Evolutionary conservation across 1,140 invertebrate genomes (phyloP).

Genomic region (Drosophila santomea): DNA sequence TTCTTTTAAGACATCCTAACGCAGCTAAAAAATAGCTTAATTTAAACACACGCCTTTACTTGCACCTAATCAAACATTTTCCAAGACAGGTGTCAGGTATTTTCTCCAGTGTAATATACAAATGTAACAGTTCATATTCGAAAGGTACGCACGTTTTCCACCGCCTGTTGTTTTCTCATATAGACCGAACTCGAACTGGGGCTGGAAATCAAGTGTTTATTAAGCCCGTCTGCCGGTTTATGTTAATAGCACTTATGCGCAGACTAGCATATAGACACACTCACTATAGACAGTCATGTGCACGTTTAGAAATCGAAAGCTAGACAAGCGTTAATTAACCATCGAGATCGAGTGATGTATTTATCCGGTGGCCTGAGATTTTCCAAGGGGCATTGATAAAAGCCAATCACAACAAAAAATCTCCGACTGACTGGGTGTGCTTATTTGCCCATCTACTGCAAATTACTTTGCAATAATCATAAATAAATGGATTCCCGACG

Average conservation of each 20-base stretch:
- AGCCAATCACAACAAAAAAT: slow-evolving; percentile 17
- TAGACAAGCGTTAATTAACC: slow-evolving; percentile 69
- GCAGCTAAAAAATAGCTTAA: too few relatives aligned
- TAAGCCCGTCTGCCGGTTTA: slow-evolving; percentile 26
- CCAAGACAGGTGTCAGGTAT: too few relatives aligned
- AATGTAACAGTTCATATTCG: neutral
- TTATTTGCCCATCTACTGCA: slow-evolving; percentile 26
- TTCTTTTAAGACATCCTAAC: too few relatives aligned
- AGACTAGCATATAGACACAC: slow-evolving; percentile 3
- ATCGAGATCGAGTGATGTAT: slow-evolving; percentile 63
- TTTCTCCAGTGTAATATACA: neutral
- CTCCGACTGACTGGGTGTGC: neutral
- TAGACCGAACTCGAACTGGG: slow-evolving; percentile 24
- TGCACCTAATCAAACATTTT: neutral
- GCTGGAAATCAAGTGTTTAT: slow-evolving; percentile 47
- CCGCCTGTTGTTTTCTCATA: slow-evolving; percentile 32
- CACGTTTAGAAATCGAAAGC: slow-evolving; percentile 64
- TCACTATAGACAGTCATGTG: slow-evolving; percentile 1
- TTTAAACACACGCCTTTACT: too few relatives aligned
- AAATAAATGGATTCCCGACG: slow-evolving; percentile 64
- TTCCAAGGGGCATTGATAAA: slow-evolving; percentile 24
- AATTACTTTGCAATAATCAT: slow-evolving; percentile 72
- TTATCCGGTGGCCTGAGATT: slow-evolving; percentile 44
- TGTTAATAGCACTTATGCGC: slow-evolving; percentile 33
- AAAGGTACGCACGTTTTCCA: slow-evolving; percentile 39